Conservation (phyloP, 2,113 vertebrate genomes). For the Gobio gobio region DNA sequence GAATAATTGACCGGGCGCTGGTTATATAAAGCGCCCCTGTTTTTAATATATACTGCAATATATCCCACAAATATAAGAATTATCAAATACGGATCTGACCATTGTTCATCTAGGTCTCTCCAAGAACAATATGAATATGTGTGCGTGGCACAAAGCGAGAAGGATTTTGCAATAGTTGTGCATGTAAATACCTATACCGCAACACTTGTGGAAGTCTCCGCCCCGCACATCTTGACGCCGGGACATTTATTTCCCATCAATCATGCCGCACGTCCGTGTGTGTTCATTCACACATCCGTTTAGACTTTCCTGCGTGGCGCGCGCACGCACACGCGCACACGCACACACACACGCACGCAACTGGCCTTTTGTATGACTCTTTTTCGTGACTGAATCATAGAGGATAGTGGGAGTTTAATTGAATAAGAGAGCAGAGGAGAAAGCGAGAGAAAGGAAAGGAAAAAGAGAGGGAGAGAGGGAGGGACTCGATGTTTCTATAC, state of each 20-base stretch:
- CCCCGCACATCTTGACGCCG: neutral
- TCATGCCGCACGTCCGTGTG: conserved; percentile 13
- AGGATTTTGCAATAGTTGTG: neutral
- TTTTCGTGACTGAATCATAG: neutral
- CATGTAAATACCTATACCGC: neutral
- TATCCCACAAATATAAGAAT: too few relatives aligned
- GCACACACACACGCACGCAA: neutral
- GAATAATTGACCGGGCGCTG: too few relatives aligned
- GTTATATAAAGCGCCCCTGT: too few relatives aligned
- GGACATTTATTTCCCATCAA: neutral
- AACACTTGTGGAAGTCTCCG: neutral
- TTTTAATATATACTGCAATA: too few relatives aligned
- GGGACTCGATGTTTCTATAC: neutral
- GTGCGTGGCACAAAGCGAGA: neutral
- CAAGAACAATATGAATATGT: neutral
- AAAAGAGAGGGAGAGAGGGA: neutral
- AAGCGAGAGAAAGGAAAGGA: neutral
- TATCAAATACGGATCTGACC: neutral
- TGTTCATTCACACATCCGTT: conserved; percentile 34
- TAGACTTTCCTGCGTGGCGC: neutral
- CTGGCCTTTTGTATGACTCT: neutral
- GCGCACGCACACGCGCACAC: neutral
- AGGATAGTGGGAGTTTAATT: conserved; percentile 8
- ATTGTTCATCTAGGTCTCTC: neutral
- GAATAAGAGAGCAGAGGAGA: neutral